These are phyloP conservation scores for Datnioides undecimradiatus DNA, from an alignment of 2,113 vertebrate species.

Conservation along the genomic window DNA sequence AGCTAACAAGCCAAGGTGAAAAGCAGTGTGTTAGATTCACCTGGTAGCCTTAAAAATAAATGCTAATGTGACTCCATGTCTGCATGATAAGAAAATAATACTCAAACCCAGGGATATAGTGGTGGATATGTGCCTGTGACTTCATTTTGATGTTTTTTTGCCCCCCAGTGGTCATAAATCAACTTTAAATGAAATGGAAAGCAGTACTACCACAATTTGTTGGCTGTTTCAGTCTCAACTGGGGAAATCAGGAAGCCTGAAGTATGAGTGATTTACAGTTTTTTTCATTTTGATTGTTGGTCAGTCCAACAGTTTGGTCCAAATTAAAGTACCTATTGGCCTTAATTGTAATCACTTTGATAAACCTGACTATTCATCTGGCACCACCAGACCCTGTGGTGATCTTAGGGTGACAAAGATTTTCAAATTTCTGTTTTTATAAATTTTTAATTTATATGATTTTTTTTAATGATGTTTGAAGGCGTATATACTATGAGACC, in stretches of 20 bases:
- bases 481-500: not conserved
- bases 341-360: no score
- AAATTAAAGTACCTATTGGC: no score
- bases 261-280: no score
- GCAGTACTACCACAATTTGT: no score
- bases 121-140: not conserved
- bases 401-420: not conserved
- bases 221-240: no score
- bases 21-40: not conserved
- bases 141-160: not conserved
- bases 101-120: no score
- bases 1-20: not conserved
- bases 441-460: not conserved
- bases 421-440: not conserved
- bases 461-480: not conserved
- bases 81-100: no score
- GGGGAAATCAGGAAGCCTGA: no score
- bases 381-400: no score
- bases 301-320: no score
- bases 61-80: not conserved
- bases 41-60: not conserved
- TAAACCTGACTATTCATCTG: no score
- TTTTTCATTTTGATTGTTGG: no score
- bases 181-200: not conserved
- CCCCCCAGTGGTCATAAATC: not conserved